Percentiles rank a stretch among this genome's conserved stretches.
phyloP scores from a whole-genome alignment of 1,140 invertebrate genomes.

The Adoxophyes honmai region DNA sequence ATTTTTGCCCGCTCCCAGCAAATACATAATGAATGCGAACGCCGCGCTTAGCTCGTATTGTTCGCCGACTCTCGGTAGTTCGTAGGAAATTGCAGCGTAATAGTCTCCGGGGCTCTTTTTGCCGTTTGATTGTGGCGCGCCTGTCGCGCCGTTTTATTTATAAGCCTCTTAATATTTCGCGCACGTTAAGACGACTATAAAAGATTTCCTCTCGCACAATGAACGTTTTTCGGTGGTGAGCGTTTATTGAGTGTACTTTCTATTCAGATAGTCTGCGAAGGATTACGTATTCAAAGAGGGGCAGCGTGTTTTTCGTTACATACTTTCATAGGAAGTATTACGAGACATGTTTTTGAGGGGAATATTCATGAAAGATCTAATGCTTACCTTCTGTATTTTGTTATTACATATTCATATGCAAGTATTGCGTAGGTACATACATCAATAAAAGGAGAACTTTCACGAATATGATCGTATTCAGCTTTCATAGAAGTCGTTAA shows the following conservation, averaged over 20 bases:
- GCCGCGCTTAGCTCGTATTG: conserved; percentile 32
- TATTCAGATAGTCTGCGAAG: conserved; percentile 1
- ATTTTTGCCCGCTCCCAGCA: conserved; percentile 57
- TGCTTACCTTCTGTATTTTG: too few species aligned
- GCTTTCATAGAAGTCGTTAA: too few species aligned
- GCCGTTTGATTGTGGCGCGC: conserved; percentile 2
- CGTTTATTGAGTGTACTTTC: too few species aligned
- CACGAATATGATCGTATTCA: too few species aligned
- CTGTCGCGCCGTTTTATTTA: conserved; percentile 5
- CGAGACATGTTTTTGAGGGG: neutral
- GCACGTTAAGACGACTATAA: neutral
- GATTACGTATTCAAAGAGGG: conserved; percentile 8
- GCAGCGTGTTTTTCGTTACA: neutral
- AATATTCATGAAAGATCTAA: neutral
- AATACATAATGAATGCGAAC: conserved; percentile 70
- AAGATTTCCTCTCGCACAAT: neutral
- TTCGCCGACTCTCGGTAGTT: conserved; percentile 30
- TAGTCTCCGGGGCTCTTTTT: conserved; percentile 23
- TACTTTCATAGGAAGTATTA: neutral
- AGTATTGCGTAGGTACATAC: too few species aligned
- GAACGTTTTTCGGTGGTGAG: neutral
- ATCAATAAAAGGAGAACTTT: too few species aligned
- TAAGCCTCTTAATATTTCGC: conserved; percentile 5
- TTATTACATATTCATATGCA: too few species aligned
- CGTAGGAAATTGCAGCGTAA: conserved; percentile 38